Base-by-base conservation (phyloP, 2,113 vertebrate species). In the Arizona elegans region DNA sequence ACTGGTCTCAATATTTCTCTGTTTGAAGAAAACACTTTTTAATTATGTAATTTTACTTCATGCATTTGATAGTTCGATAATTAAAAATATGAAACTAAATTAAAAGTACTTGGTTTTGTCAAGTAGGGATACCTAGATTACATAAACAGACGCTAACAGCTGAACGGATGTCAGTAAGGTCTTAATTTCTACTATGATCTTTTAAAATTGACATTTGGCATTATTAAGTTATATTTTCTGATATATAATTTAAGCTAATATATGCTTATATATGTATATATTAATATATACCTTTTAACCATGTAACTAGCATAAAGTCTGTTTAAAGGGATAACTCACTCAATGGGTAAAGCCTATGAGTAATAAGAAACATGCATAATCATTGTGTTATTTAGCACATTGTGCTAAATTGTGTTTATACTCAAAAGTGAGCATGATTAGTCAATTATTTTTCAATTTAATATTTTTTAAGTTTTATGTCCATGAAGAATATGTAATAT, bases 331-430 rank as follows among this genome's bases (percentile, higher is more conserved):
- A 24, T 9, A 59, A 0, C 0, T 88, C 91, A 95, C 88, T 93
- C 89, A 91, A 96, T 93, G 55, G 52, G n/a, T 94, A 96, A 95
- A 43, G 19, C 8, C 92, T 87, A 91, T 26, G 0, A 53, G 89
- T 93, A 88, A 86, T 92, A 17, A 86, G 9, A 59, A 43, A 70
- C 4, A 75, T 26, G 86, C 85, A 94, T 3, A 62, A 19, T 91
- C 8, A 17, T 59, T 26, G 11, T 29, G 0, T 0, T 54, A 91
- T 90, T 96, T 93, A 90, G 1, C 1, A 88, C 91, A 91, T 7
- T 91, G 56, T 93, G 85, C 94, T 94, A 87, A 93, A 21, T 58
- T 58, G 24, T 62, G 26, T 2, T 13, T 81, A 19, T 0, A 0
- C 87, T 89, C n/a, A 75, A 75, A 17, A 8, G n/a, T 75, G 65